Base-by-base conservation (phyloP, 2,888 invertebrate genomes). In the Xylocampa areola region DNA sequence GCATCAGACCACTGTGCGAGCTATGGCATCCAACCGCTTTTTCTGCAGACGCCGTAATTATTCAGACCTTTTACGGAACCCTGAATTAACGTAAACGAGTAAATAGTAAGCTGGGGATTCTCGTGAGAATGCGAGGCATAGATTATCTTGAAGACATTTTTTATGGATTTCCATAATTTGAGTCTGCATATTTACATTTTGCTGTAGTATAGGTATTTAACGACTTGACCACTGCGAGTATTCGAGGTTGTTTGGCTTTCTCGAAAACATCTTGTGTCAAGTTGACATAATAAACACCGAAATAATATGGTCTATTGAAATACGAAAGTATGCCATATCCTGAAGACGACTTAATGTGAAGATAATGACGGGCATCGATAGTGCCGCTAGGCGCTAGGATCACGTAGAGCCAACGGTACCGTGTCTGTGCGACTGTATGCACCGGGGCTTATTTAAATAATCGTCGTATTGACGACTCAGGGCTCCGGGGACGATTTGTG, bases 361-460 rank as follows among this genome's bases (percentile, higher is more conserved):
- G 84, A 84, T 88, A 86, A 87, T 88, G 88, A 90, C 80, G 79
- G 80, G 73, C 74, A 77, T 66, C 72, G 71, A 69, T 73, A 52
- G 76, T 79, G 80, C 85, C 86, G 86, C 85, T 87, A 86, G 83
- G 81, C 78, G 83, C 78, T 82, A 87, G 88, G 84, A 89, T 89
- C 91, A 91, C 91, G 90, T 91, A 87, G 84, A 73, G 63, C 62
- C 85, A 92, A 91, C 92, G 91, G 92, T 89, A 90, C 82, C 67
- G 58, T 55, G 69, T 62, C 75, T 77, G 40, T 55, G 72, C 66
- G 67, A 66, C 70, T 68, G 63, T 75, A 85, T 87, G 84, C 82
- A 85, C 80, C 52, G 69, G 67, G 74, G 80, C 82, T 81, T 81
- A 89, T 91, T 92, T 91, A 84, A 90, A 91, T 92, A 90, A 88